Base-by-base conservation (phyloP, 2,113 vertebrate genomes). In the Toxostoma redivivum region DNA sequence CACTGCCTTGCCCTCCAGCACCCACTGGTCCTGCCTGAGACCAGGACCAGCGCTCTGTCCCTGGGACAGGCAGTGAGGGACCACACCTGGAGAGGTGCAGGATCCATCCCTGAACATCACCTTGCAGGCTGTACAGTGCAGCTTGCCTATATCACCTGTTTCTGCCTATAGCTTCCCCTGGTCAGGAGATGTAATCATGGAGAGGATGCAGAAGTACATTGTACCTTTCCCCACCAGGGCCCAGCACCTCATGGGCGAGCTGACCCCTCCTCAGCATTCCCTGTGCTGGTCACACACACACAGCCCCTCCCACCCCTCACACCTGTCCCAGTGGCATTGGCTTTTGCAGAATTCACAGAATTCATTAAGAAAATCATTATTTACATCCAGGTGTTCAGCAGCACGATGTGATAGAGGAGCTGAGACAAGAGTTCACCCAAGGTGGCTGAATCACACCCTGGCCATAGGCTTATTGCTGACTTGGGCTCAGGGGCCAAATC, bases 311-410 rank as follows among this genome's bases (percentile, higher is more conserved):
- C 51, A 18, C 37, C 70, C 77, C 37, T 87, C 87, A 15, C 1
- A 3, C 78, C 87, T 62, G 50, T 54, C 57, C 70, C 0, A 0
- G 81, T 88, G 92, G 94, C 42, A 3, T 60, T 30, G 33, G 80
- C 96, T 48, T 92, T 95, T 79, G 44, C 88, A 96, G 98, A 98
- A 98, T 98, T 98, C 97, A 98, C 37, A 79, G 97, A 98, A 98
- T 98, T 98, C 98, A 98, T 95, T 97, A 97, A 96, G 88, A 87
- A 93, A 86, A 51, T 83, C 9, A 9, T 91, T 94, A 95, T 95
- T 96, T 94, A 97, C 95, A 97, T 90, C 86, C 61, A 82, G 51
- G 47, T 83, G 92, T 92, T 97, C 92, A 91, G 97, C 92, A 96
- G 95, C 81, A 51, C 5, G n/a, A 57, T 35, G 72, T 30, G 86